Conservation (phyloP, 2,797 vertebrate genomes). For the Sebastes cheni region DNA sequence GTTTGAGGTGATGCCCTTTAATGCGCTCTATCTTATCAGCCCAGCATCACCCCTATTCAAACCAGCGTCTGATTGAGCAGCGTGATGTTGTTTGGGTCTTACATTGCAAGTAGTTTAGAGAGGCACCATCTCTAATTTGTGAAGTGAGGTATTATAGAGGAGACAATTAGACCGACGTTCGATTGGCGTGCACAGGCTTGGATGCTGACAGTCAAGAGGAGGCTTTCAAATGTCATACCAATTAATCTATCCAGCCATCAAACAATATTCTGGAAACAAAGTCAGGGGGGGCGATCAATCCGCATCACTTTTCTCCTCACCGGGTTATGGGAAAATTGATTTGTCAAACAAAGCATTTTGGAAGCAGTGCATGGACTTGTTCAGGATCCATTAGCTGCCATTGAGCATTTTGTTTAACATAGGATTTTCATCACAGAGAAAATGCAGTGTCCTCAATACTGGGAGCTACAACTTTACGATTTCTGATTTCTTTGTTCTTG, state of each 20-base stretch:
- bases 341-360: conserved; percentile 85
- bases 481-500: conserved; percentile 79
- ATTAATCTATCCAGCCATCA: conserved; percentile 85
- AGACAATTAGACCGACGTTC: conserved; percentile 77
- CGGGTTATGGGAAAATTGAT: conserved; percentile 86
- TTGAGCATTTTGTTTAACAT: conserved; percentile 84
- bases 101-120: conserved; percentile 65
- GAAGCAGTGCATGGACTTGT: conserved; percentile 80
- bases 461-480: conserved; percentile 76
- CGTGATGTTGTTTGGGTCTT: conserved; percentile 62
- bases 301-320: conserved; percentile 83
- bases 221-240: conserved; percentile 84
- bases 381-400: conserved; percentile 82
- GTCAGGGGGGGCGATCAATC: conserved; percentile 81
- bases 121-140: conserved; percentile 72
- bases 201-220: conserved; percentile 81
- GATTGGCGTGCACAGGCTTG: conserved; percentile 66
- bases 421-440: conserved; percentile 83
- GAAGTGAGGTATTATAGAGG: conserved; percentile 77
- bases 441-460: conserved; percentile 82
- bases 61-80: conserved; percentile 64
- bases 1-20: conserved; percentile 73
- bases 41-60: conserved; percentile 64
- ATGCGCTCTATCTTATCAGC: conserved; percentile 71
- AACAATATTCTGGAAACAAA: conserved; percentile 85